Percentiles rank a stretch among this genome's conserved stretches.
Evolutionary conservation across 1,140 invertebrate genomes (phyloP).

Genomic region (Pseudomyrmex pallidus): DNA sequence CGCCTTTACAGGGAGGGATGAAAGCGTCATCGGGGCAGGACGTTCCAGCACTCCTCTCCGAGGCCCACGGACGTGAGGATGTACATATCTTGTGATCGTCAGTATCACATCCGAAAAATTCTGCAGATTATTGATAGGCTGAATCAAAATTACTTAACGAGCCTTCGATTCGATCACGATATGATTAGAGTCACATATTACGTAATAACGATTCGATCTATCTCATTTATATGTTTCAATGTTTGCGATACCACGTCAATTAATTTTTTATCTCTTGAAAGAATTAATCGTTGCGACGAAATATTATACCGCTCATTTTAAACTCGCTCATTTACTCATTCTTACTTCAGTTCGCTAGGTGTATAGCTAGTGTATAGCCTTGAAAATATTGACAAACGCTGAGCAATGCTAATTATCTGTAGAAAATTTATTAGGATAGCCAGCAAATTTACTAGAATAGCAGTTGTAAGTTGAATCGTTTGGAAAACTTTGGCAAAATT

Average conservation of each 20-base stretch:
- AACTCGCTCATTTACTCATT: slow-evolving; percentile 5
- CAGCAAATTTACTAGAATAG: slow-evolving; percentile 20
- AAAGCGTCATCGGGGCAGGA: slow-evolving; percentile 65
- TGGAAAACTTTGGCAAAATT: slow-evolving; percentile 30
- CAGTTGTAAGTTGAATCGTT: slow-evolving; percentile 42
- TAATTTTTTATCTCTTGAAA: not conserved
- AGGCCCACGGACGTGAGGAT: slow-evolving; percentile 60
- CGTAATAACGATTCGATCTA: not conserved
- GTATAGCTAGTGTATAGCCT: not conserved
- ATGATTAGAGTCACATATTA: not conserved
- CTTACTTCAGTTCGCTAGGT: not conserved
- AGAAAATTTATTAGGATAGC: not conserved
- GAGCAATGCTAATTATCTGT: not conserved
- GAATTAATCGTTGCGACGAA: too few relatives aligned
- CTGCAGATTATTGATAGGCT: not conserved
- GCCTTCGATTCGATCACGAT: too few relatives aligned
- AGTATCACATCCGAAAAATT: not conserved
- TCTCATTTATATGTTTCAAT: not conserved
- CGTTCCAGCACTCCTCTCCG: slow-evolving; percentile 72
- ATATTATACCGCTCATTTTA: not conserved
- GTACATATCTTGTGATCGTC: slow-evolving; percentile 15
- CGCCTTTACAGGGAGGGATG: slow-evolving; percentile 53
- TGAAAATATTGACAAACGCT: slow-evolving; percentile 10
- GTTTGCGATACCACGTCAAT: not conserved
- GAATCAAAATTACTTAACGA: not conserved